phyloP scores from a whole-genome alignment of 2,888 invertebrate genomes.

The Rhagophthalmus giganteus region DNA sequence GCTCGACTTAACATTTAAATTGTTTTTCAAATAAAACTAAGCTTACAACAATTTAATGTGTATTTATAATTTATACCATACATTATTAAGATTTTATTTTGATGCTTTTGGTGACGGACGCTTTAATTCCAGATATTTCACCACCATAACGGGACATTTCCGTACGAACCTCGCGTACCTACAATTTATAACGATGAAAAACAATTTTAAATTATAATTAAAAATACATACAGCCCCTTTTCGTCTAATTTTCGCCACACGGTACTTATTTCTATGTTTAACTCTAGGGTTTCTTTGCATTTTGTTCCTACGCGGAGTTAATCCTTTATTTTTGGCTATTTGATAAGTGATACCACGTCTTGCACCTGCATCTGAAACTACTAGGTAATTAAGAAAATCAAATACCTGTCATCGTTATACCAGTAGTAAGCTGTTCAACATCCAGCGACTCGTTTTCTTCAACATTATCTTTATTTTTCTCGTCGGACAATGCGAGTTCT shows the following conservation, averaged over 20 bases:
- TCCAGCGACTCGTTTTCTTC: too few species aligned
- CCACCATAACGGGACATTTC: conserved; percentile 86
- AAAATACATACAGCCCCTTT: conserved; percentile 78
- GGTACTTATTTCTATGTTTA: conserved; percentile 89
- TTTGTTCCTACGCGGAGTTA: conserved; percentile 88
- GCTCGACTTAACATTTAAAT: too few species aligned
- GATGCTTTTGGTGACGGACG: conserved; percentile 84
- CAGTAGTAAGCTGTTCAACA: too few species aligned
- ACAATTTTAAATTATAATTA: conserved; percentile 1
- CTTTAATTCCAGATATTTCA: conserved; percentile 92
- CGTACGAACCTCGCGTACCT: conserved; percentile 77
- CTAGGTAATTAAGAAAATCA: conserved; percentile 12
- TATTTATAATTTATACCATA: neutral
- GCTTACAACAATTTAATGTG: neutral
- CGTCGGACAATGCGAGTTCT: neutral
- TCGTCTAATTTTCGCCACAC: conserved; percentile 88
- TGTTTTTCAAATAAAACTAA: neutral
- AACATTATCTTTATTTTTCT: neutral
- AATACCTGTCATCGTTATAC: too few species aligned
- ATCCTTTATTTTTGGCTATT: conserved; percentile 94
- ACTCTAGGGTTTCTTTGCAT: conserved; percentile 93
- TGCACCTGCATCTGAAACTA: conserved; percentile 2
- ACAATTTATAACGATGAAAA: conserved; percentile 36
- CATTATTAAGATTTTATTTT: conserved; percentile 69
- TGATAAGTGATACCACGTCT: conserved; percentile 76